Percentiles rank a stretch among this genome's conserved stretches.
Conservation (phyloP, 1,140 invertebrate genomes). For the Aleiodes sp. region DNA sequence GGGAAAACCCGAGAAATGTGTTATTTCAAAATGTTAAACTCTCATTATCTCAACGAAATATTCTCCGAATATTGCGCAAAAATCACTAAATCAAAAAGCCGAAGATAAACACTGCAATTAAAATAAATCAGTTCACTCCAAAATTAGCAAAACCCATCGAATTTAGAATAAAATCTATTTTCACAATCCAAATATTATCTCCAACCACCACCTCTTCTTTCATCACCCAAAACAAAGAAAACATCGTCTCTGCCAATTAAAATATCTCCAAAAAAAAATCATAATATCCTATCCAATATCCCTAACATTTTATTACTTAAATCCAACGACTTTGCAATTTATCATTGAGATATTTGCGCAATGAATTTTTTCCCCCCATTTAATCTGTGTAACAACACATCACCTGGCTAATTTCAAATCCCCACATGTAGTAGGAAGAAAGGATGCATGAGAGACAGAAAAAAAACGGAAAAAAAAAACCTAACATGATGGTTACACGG, state of each 20-base stretch:
- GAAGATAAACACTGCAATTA: neutral
- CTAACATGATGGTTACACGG: too few relatives aligned
- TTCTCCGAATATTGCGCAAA: neutral
- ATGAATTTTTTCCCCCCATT: constrained; percentile 12
- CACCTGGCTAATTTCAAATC: constrained; percentile 31
- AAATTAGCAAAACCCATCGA: neutral
- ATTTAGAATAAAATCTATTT: neutral
- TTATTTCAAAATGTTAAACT: too few relatives aligned
- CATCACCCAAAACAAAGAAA: constrained; percentile 8
- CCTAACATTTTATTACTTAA: neutral
- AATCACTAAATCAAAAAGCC: neutral
- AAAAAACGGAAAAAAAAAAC: neutral
- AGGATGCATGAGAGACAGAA: neutral
- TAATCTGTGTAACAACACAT: constrained; percentile 17
- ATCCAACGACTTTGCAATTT: neutral
- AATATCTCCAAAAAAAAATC: too few relatives aligned
- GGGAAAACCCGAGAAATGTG: too few relatives aligned
- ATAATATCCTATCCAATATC: too few relatives aligned
- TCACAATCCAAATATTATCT: neutral
- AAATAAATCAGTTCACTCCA: too few relatives aligned
- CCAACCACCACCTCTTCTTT: neutral
- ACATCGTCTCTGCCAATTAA: too few relatives aligned
- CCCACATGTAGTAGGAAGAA: neutral
- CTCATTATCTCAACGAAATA: too few relatives aligned
- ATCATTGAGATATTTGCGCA: too few relatives aligned